Percentiles rank a stretch among this genome's conserved stretches.
These are phyloP conservation scores for Bactericera cockerelli DNA, from an alignment of 1,140 invertebrate genomes.

Conservation along the genomic window DNA sequence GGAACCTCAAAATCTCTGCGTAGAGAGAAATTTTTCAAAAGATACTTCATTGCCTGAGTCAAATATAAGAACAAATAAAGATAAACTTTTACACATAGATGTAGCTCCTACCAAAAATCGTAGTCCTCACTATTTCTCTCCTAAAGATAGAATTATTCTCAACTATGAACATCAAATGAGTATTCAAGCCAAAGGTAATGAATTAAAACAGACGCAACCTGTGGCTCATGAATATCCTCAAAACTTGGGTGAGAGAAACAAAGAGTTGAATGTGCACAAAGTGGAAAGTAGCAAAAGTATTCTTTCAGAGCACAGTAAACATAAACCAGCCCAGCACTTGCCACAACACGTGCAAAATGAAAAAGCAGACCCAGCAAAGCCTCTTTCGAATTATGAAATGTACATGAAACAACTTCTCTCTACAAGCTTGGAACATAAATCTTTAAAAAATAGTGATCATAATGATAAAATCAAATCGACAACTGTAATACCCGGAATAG, in stretches of 20 bases:
- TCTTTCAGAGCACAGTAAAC: too few species aligned
- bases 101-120: neutral
- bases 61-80: neutral
- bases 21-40: too few species aligned
- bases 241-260: too few species aligned
- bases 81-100: neutral
- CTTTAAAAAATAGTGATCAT: neutral
- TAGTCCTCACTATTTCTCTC: constrained; percentile 2
- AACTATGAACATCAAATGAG: neutral
- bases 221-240: neutral
- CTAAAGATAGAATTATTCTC: neutral
- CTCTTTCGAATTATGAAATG: neutral
- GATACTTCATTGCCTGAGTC: too few species aligned
- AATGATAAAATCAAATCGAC: neutral
- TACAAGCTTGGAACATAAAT: neutral
- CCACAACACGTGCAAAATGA: neutral
- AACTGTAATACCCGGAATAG: too few species aligned
- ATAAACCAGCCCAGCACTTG: too few species aligned
- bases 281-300: too few species aligned
- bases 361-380: neutral
- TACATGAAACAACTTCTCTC: neutral
- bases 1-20: too few species aligned
- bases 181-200: neutral
- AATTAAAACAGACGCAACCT: neutral
- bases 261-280: too few species aligned